Evolutionary conservation across 2,113 vertebrate genomes (phyloP).

Genomic region (Sylvicapra grimmia): DNA sequence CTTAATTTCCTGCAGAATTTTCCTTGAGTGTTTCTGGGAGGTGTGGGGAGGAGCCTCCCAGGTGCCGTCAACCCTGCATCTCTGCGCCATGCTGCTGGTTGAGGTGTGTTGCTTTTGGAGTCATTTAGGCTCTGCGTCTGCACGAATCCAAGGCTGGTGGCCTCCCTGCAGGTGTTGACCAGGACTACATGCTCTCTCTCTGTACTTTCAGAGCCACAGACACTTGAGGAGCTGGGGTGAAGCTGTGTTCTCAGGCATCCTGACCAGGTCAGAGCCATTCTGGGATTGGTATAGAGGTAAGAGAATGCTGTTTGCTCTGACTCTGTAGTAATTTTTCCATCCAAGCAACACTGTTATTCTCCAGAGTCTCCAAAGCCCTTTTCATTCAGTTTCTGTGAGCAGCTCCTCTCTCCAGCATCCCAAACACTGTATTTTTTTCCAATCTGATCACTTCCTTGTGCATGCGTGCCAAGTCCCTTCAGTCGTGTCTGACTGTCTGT

Average conservation of each 20-base stretch:
- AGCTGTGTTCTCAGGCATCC: background rate
- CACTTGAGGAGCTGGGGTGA: accelerated
- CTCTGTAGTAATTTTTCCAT: background rate
- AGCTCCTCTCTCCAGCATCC: background rate
- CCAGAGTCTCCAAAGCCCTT: background rate
- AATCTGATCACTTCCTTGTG: background rate
- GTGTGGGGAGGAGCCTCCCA: background rate
- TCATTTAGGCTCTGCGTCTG: background rate
- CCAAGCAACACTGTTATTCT: background rate
- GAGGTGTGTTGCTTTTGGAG: background rate
- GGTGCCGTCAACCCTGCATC: background rate
- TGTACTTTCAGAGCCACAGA: background rate
- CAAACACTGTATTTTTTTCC: background rate
- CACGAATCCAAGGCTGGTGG: background rate
- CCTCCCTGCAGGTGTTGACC: background rate
- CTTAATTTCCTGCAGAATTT: background rate
- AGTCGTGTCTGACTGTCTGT: background rate
- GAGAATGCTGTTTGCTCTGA: background rate
- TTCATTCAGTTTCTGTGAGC: background rate
- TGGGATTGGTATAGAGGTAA: background rate
- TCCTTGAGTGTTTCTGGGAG: background rate
- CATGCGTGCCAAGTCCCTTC: background rate
- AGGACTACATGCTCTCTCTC: background rate
- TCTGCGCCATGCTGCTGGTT: accelerated
- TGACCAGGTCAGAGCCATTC: background rate